Percentiles rank a stretch among this genome's conserved stretches.
Evolutionary conservation across 2,797 vertebrate genomes (phyloP).

Genomic region (Carcharodon carcharias): DNA sequence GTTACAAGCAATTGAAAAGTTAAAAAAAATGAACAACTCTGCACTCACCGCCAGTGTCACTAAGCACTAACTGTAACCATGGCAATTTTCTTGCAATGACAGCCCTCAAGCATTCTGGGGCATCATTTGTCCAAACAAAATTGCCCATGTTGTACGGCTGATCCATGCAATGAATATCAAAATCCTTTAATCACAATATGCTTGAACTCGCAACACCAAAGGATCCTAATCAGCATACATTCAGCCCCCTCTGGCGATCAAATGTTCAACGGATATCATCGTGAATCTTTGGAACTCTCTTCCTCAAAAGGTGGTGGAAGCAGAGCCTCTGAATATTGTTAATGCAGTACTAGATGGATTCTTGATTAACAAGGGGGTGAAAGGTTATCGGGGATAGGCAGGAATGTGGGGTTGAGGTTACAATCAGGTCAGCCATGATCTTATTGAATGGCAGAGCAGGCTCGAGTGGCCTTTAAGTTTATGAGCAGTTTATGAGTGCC

Average conservation of each 20-base stretch:
- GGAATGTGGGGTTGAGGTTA: too few relatives aligned
- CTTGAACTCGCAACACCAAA: neutral
- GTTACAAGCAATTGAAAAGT: neutral
- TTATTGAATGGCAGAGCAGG: too few relatives aligned
- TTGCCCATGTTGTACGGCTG: neutral
- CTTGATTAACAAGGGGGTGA: too few relatives aligned
- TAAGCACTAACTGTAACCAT: neutral
- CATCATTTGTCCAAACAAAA: neutral
- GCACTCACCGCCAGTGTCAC: neutral
- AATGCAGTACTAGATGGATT: too few relatives aligned
- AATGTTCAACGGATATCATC: neutral
- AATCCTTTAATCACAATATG: neutral
- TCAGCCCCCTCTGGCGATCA: neutral
- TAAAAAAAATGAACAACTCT: neutral
- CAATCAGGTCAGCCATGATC: too few relatives aligned
- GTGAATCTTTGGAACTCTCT: too few relatives aligned
- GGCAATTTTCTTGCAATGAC: neutral
- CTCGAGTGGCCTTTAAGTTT: too few relatives aligned
- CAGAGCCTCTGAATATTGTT: too few relatives aligned
- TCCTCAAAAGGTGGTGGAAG: too few relatives aligned
- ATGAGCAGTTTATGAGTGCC: too few relatives aligned
- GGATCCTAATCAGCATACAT: neutral
- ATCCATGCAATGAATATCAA: neutral
- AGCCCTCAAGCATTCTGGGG: neutral
- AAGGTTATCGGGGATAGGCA: too few relatives aligned